Conservation (phyloP, 2,797 vertebrate genomes). For the Gila robusta region DNA sequence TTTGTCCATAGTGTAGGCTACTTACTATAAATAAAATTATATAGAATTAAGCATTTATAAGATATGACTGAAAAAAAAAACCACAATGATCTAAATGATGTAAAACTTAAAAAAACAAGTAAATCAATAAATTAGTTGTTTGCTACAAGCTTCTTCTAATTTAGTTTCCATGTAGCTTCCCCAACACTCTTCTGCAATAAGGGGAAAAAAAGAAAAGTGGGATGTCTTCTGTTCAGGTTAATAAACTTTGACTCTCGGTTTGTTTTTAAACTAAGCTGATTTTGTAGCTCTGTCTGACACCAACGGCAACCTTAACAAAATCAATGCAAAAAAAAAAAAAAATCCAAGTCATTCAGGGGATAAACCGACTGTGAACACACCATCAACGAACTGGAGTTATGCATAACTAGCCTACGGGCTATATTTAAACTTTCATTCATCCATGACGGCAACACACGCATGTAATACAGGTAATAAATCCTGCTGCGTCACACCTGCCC, state of each 20-base stretch:
- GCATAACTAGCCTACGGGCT: background rate
- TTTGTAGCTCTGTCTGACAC: conserved; percentile 4
- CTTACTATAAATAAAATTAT: too few species aligned
- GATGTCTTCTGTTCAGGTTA: background rate
- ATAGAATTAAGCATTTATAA: too few species aligned
- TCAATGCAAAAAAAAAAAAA: background rate
- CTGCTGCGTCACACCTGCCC: conserved; percentile 35
- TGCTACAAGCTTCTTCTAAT: background rate
- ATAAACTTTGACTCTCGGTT: conserved; percentile 14
- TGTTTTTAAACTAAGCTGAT: background rate
- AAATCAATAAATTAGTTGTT: too few species aligned
- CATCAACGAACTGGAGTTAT: conserved; percentile 6
- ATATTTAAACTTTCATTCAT: conserved; percentile 31
- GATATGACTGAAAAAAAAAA: too few species aligned
- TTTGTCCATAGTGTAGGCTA: too few species aligned
- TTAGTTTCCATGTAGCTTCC: background rate
- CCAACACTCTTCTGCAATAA: background rate
- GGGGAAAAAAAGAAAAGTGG: background rate
- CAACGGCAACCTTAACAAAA: background rate
- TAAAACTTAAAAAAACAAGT: background rate
- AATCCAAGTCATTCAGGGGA: background rate
- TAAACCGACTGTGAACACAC: conserved; percentile 4
- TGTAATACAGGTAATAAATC: conserved; percentile 40
- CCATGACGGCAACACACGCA: conserved; percentile 26
- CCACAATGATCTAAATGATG: too few species aligned